Conservation (phyloP, 2,797 vertebrate genomes). For the Melanotaenia pygmaea region DNA sequence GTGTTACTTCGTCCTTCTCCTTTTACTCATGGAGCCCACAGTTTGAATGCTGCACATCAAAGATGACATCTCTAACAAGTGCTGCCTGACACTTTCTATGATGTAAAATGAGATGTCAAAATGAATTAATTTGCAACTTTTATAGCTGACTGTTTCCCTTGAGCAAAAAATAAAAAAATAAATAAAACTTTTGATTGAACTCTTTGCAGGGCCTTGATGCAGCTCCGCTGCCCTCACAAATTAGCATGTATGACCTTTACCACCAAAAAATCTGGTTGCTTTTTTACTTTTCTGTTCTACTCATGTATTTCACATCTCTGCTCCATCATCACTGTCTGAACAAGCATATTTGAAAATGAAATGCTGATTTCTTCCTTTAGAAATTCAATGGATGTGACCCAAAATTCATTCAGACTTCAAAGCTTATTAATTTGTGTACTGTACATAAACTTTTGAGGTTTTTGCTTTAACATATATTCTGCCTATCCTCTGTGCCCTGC, state of each 20-base stretch:
- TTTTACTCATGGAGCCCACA: neutral
- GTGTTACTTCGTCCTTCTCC: neutral
- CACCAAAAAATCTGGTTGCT: conserved; percentile 34
- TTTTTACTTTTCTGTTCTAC: conserved; percentile 29
- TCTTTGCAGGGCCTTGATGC: conserved; percentile 18
- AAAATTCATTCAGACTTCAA: conserved; percentile 54
- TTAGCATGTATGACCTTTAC: conserved; percentile 38
- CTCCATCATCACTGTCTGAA: conserved; percentile 44
- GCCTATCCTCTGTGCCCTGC: neutral
- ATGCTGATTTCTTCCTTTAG: conserved; percentile 53
- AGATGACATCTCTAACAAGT: neutral
- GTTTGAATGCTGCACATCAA: neutral
- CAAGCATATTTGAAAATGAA: conserved; percentile 46
- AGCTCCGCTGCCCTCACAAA: conserved; percentile 24
- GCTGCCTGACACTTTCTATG: neutral
- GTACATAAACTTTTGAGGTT: neutral
- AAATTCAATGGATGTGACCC: conserved; percentile 61
- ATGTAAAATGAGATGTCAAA: conserved; percentile 5
- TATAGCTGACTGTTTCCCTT: neutral
- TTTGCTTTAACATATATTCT: conserved; percentile 12
- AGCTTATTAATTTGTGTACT: neutral
- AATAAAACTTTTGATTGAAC: neutral
- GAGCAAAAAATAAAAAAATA: neutral
- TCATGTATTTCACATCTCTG: conserved; percentile 25
- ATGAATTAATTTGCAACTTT: neutral